Conservation (phyloP, 2,888 invertebrate genomes). For the Pollenia griseotomentosa region DNA sequence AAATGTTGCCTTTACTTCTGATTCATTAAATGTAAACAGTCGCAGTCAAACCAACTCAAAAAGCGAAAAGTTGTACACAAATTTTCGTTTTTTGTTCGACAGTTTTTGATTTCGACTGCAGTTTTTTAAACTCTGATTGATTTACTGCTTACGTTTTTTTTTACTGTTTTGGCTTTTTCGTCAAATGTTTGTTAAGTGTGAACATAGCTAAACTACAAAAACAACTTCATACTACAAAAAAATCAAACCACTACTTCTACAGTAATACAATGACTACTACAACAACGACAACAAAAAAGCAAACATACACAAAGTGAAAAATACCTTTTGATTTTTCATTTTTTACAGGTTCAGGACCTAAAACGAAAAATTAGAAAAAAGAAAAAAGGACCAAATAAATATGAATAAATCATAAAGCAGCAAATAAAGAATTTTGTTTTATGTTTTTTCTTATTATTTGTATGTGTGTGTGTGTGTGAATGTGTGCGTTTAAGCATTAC, state of each 20-base stretch:
- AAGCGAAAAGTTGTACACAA: too few species aligned
- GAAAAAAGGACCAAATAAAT: slow-evolving; percentile 63
- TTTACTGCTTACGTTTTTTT: too few species aligned
- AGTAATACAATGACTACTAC: slow-evolving; percentile 5
- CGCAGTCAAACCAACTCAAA: too few species aligned
- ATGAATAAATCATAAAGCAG: slow-evolving; percentile 62
- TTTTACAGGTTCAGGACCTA: slow-evolving; percentile 83
- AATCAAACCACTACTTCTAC: slow-evolving; percentile 3
- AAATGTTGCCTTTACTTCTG: too few species aligned
- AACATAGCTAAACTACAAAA: neutral
- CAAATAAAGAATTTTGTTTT: slow-evolving; percentile 41
- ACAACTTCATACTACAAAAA: slow-evolving; percentile 1
- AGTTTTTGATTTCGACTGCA: too few species aligned
- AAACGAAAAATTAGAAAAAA: slow-evolving; percentile 77
- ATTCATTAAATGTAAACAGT: too few species aligned
- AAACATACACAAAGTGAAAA: slow-evolving; percentile 54
- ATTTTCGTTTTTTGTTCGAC: too few species aligned
- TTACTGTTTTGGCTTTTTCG: too few species aligned
- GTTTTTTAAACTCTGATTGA: too few species aligned
- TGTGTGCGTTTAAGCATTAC: slow-evolving; percentile 37
- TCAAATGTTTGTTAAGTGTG: too few species aligned
- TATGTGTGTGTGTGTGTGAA: neutral
- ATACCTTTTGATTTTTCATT: slow-evolving; percentile 83
- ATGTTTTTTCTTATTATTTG: neutral
- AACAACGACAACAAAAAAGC: slow-evolving; percentile 16